Percentiles rank a stretch among this genome's conserved stretches.
Conservation (phyloP, 1,140 invertebrate genomes). For the Galendromus occidentalis region DNA sequence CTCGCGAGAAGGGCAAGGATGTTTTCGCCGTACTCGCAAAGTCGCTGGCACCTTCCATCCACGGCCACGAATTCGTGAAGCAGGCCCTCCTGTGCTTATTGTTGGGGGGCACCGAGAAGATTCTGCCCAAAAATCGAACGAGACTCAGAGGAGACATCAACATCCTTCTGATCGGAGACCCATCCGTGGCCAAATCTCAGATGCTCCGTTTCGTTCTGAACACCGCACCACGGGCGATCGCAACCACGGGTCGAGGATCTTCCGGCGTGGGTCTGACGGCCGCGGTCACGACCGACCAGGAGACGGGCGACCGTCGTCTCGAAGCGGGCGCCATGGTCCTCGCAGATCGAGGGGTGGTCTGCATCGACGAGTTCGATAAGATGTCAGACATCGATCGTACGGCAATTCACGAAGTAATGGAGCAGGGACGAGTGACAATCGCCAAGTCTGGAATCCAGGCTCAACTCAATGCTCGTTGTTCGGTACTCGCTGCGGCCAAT, state of each 20-base stretch:
- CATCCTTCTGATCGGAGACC: constrained; percentile 89
- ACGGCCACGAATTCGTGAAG: constrained; percentile 91
- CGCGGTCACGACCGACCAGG: constrained; percentile 84
- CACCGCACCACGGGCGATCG: constrained; percentile 81
- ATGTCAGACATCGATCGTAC: constrained; percentile 99
- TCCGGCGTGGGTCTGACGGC: constrained; percentile 96
- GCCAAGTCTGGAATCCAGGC: constrained; percentile 98
- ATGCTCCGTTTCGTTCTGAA: constrained; percentile 78
- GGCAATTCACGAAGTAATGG: constrained; percentile 97
- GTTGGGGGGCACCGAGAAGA: constrained; percentile 85
- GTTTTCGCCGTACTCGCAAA: constrained; percentile 75
- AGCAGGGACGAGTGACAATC: constrained; percentile 85
- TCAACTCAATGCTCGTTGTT: constrained; percentile 88
- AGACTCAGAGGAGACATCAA: constrained; percentile 96
- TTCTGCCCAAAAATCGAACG: constrained; percentile 72
- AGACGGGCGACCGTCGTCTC: constrained; percentile 52
- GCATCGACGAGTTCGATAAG: constrained; percentile 99
- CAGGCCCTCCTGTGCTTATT: constrained; percentile 86
- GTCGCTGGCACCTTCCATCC: constrained; percentile 91
- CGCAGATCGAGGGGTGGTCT: constrained; percentile 90
- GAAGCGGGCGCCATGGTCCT: constrained; percentile 99
- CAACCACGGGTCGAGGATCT: constrained; percentile 84
- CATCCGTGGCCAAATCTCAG: constrained; percentile 96
- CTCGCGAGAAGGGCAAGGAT: constrained; percentile 43
- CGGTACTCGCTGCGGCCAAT: constrained; percentile 94